These are phyloP conservation scores for Channallabes apus DNA, from an alignment of 2,797 vertebrate species.

Conservation along the genomic window DNA sequence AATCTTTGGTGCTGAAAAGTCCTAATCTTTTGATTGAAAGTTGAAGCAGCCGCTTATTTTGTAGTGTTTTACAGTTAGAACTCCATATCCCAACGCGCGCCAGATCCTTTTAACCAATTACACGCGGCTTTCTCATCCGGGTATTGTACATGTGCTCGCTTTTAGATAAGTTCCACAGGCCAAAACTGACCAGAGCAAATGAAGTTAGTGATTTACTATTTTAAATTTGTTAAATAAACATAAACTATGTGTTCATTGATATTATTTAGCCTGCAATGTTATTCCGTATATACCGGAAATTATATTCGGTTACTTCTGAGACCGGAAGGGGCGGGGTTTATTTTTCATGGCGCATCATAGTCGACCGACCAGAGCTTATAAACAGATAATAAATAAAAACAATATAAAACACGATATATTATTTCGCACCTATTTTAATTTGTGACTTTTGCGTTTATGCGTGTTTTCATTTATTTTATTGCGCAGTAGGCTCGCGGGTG, in stretches of 20 bases:
- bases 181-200: background rate
- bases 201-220: background rate
- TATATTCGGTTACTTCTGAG: background rate
- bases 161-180: background rate
- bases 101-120: background rate
- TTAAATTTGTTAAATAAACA: background rate
- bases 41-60: background rate
- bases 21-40: background rate
- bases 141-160: background rate
- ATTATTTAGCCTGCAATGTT: background rate
- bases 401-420: background rate
- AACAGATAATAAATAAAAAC: background rate
- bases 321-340: constrained; percentile 17
- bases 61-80: background rate
- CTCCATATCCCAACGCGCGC: background rate
- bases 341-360: constrained; percentile 27
- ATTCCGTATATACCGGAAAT: background rate
- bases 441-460: background rate
- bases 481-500: background rate
- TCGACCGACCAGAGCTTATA: background rate
- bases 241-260: background rate
- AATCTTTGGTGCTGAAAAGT: background rate
- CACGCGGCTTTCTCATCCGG: constrained; percentile 1
- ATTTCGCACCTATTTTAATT: background rate
- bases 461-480: background rate